phyloP scores from a whole-genome alignment of 1,140 invertebrate genomes.

The Ladona fulva region DNA sequence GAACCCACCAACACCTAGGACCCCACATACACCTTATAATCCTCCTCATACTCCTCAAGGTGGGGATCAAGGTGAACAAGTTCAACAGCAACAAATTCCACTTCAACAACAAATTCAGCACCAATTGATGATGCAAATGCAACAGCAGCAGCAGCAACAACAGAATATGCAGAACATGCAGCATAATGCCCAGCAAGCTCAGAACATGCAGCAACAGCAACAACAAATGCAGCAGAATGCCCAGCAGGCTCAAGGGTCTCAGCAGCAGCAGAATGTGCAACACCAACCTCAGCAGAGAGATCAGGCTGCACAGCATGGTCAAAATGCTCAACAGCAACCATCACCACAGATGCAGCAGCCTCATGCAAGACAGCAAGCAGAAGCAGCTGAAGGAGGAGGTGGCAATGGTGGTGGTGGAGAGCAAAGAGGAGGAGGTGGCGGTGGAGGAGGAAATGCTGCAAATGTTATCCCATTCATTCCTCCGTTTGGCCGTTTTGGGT shows the following conservation, averaged over 20 bases:
- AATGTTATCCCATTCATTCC: slow-evolving; percentile 42
- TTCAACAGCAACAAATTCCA: slow-evolving; percentile 14
- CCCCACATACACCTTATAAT: slow-evolving; percentile 33
- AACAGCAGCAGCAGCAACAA: slow-evolving; percentile 19
- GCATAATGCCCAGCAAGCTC: slow-evolving; percentile 15
- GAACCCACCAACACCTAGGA: slow-evolving; percentile 45
- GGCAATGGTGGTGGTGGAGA: neutral
- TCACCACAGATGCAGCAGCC: slow-evolving; percentile 23
- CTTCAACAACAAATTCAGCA: slow-evolving; percentile 34
- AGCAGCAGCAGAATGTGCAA: slow-evolving; percentile 40
- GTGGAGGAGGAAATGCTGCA: slow-evolving; percentile 34
- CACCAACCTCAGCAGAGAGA: slow-evolving; percentile 22
- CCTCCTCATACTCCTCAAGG: slow-evolving; percentile 27
- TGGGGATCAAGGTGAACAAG: neutral
- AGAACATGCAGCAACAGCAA: slow-evolving; percentile 25
- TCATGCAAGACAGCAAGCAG: slow-evolving; percentile 21
- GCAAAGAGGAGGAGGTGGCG: neutral
- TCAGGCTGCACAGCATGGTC: slow-evolving; percentile 31
- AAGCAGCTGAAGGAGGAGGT: neutral
- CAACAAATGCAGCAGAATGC: slow-evolving; percentile 25
- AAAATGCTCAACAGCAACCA: slow-evolving; percentile 34
- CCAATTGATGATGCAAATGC: slow-evolving; percentile 20
- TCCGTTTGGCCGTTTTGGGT: slow-evolving; percentile 42
- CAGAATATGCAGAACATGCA: slow-evolving; percentile 23
- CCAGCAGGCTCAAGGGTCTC: slow-evolving; percentile 32